Conservation (phyloP, 2,888 invertebrate genomes). For the Drosophila demipolita region DNA sequence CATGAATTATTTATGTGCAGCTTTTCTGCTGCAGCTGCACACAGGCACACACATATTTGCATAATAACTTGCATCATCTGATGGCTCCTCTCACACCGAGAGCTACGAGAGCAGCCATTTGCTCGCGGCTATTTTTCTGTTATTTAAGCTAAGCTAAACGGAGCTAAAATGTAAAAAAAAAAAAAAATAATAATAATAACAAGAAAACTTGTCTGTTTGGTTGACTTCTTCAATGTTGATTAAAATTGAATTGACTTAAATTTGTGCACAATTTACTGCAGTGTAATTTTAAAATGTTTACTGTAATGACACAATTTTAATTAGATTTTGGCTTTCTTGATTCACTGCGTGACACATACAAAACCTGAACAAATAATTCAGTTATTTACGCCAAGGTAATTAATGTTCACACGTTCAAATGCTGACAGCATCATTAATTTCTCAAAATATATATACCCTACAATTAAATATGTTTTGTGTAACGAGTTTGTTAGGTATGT, state of each 20-base stretch:
- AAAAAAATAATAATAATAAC: neutral
- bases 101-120: constrained; percentile 18
- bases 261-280: neutral
- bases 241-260: neutral
- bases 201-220: neutral
- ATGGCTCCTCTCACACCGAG: constrained; percentile 18
- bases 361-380: neutral
- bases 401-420: neutral
- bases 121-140: neutral
- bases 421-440: neutral
- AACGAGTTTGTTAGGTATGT: neutral
- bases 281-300: neutral
- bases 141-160: constrained; percentile 5
- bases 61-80: constrained; percentile 43
- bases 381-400: neutral
- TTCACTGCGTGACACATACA: neutral
- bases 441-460: neutral
- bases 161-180: neutral
- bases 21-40: constrained; percentile 38
- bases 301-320: neutral
- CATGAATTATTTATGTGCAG: constrained; percentile 54
- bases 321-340: neutral
- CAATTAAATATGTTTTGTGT: neutral
- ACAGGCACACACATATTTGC: constrained; percentile 30
- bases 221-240: neutral